Evolutionary conservation across 2,888 invertebrate genomes (phyloP).

Genomic region (Leptinotarsa juncta): DNA sequence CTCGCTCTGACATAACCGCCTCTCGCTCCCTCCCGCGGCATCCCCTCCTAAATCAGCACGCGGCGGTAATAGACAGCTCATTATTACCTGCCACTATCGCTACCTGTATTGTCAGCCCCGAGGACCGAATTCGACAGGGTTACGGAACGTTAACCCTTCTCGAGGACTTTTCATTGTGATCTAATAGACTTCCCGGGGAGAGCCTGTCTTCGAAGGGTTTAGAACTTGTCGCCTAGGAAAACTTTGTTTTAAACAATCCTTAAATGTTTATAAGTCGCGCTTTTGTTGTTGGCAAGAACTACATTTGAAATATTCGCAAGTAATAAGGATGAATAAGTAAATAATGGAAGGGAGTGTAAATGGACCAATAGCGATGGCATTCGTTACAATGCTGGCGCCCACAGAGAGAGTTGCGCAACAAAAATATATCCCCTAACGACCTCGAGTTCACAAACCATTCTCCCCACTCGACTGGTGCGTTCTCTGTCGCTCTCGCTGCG

Average conservation of each 20-base stretch:
- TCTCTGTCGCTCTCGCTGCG: conserved; percentile 54
- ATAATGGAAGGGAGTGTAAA: conserved; percentile 65
- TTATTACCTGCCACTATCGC: conserved; percentile 63
- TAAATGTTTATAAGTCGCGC: background rate
- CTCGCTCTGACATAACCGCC: conserved; percentile 63
- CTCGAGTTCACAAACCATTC: conserved; percentile 55
- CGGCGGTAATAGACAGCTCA: conserved; percentile 63
- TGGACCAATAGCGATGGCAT: conserved; percentile 73
- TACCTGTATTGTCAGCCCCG: conserved; percentile 61
- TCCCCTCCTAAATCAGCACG: conserved; percentile 63
- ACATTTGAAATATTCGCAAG: conserved; percentile 39
- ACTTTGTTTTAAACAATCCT: conserved; percentile 16
- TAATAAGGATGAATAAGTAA: conserved; percentile 52
- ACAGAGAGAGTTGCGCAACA: conserved; percentile 65
- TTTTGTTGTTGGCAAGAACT: conserved; percentile 9
- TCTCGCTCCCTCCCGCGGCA: conserved; percentile 55
- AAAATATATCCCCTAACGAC: conserved; percentile 63
- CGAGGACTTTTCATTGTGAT: conserved; percentile 4
- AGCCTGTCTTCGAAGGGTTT: background rate
- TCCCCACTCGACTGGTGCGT: conserved; percentile 53
- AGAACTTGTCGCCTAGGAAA: background rate
- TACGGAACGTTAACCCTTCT: conserved; percentile 42
- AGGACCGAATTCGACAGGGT: conserved; percentile 51
- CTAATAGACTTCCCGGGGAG: background rate
- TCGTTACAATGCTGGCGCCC: conserved; percentile 69